Conservation (phyloP, 2,797 vertebrate genomes). For the Semotilus atromaculatus region DNA sequence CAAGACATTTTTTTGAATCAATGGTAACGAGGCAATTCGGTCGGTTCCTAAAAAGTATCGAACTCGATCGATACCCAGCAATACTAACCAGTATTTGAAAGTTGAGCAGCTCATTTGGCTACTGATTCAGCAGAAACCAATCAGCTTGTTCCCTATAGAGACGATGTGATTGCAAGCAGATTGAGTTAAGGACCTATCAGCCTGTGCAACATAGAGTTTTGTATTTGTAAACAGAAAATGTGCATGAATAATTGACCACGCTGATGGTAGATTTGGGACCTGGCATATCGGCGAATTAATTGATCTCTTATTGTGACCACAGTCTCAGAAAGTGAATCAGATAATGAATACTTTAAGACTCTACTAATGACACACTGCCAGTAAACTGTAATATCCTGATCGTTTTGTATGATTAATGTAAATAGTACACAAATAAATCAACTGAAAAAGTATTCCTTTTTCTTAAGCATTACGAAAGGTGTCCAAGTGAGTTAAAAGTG, state of each 20-base stretch:
- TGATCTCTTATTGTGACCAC: not conserved
- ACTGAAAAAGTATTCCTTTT: not conserved
- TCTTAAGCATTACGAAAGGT: not conserved
- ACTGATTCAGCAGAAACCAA: not conserved
- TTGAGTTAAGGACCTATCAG: not conserved
- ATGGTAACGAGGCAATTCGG: too few species aligned
- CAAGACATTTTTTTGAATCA: too few species aligned
- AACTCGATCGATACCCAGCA: too few species aligned
- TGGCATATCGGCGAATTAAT: not conserved
- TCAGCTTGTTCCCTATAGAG: not conserved
- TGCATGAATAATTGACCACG: not conserved
- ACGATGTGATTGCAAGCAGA: not conserved
- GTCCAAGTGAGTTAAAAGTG: conserved; percentile 6
- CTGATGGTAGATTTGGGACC: not conserved
- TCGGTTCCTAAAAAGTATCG: too few species aligned
- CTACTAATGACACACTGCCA: not conserved
- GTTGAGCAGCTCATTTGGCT: not conserved
- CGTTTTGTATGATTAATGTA: not conserved
- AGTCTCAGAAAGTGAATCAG: not conserved
- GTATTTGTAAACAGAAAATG: not conserved
- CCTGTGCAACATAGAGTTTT: not conserved
- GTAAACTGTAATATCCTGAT: not conserved
- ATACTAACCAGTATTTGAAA: not conserved
- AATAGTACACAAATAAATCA: not conserved
- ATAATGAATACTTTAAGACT: not conserved